phyloP scores from a whole-genome alignment of 2,888 invertebrate species.

The Craniophora ligustri region DNA sequence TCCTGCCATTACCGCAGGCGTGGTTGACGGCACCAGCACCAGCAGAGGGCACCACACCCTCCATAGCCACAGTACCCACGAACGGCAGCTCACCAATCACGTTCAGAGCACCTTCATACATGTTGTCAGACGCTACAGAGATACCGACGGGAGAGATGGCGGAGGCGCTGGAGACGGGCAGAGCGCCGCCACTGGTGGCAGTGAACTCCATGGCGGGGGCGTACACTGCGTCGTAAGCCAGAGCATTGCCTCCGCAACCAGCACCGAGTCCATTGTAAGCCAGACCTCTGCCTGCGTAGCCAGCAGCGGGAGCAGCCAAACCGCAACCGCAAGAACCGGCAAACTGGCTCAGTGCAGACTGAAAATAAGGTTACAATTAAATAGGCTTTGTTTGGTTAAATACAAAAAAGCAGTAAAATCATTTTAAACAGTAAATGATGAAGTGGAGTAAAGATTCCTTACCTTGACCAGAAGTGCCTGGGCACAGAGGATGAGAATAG shows the following conservation, averaged over 20 bases:
- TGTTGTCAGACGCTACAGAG: slow-evolving; percentile 53
- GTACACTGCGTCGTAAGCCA: slow-evolving; percentile 3
- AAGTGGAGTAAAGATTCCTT: neutral
- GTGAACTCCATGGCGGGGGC: slow-evolving; percentile 9
- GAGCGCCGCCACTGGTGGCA: slow-evolving; percentile 52
- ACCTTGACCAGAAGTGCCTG: slow-evolving; percentile 44
- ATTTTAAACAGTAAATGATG: too few species aligned
- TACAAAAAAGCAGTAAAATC: too few species aligned
- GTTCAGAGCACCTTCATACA: slow-evolving; percentile 20
- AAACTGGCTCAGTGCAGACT: slow-evolving; percentile 13
- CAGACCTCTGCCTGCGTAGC: neutral
- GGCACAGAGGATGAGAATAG: slow-evolving; percentile 57
- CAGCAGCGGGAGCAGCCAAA: neutral
- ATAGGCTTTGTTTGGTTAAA: neutral
- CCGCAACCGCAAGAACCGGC: neutral
- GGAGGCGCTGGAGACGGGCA: slow-evolving; percentile 57
- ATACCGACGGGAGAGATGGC: slow-evolving; percentile 63
- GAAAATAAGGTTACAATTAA: neutral
- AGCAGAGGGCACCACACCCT: slow-evolving; percentile 29
- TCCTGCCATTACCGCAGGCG: slow-evolving; percentile 31
- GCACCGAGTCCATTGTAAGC: neutral
- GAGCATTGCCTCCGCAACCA: neutral
- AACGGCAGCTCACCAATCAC: slow-evolving; percentile 40
- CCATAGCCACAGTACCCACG: slow-evolving; percentile 43
- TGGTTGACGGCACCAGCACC: slow-evolving; percentile 38